Percentiles rank a stretch among this genome's conserved stretches.
Conservation (phyloP, 2,113 vertebrate genomes). For the Lepus timidus region DNA sequence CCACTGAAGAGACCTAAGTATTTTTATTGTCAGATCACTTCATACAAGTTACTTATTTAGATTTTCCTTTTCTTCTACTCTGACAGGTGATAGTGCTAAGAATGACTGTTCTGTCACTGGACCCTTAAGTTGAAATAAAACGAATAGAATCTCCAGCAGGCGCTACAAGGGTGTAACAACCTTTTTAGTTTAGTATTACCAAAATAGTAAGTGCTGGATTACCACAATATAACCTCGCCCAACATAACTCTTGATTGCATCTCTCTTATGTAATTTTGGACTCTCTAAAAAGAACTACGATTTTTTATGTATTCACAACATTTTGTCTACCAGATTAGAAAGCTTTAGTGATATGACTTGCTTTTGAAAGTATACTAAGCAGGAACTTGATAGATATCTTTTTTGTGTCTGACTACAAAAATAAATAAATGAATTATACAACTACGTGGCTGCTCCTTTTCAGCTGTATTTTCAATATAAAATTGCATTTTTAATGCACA, state of each 20-base stretch:
- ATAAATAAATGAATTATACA: neutral
- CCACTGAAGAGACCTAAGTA: accelerated
- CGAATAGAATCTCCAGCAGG: neutral
- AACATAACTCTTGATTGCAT: neutral
- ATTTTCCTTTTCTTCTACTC: neutral
- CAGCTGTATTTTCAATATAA: neutral
- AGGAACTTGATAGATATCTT: neutral
- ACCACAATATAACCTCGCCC: neutral
- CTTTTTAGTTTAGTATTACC: neutral
- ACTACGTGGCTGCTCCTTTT: neutral
- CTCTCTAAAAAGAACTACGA: neutral
- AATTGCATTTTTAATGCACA: constrained; percentile 28
- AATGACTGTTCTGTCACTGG: neutral
- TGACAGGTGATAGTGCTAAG: neutral
- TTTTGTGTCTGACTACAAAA: neutral
- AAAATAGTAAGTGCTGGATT: neutral
- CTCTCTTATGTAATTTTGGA: neutral
- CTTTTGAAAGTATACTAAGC: neutral
- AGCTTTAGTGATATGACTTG: neutral
- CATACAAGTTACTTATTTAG: neutral
- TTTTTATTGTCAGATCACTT: neutral
- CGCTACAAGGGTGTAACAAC: neutral
- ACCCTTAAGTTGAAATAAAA: neutral
- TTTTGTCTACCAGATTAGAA: neutral
- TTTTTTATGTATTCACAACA: neutral